Conservation (phyloP, 2,797 vertebrate species). For the Catharus ustulatus region DNA sequence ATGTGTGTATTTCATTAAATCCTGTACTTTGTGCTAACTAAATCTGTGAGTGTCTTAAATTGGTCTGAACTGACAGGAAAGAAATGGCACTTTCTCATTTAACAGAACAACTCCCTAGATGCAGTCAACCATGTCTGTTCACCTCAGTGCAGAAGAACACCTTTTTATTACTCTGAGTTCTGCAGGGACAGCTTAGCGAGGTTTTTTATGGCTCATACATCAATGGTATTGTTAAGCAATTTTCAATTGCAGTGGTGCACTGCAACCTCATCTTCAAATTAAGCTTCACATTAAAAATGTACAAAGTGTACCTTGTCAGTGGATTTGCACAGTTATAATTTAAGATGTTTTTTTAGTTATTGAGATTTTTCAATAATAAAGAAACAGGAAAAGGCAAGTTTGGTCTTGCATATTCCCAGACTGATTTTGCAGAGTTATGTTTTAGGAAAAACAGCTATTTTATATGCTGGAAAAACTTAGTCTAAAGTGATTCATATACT, state of each 20-base stretch:
- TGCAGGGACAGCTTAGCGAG: constrained; percentile 69
- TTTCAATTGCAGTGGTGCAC: constrained; percentile 59
- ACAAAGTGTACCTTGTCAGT: constrained; percentile 38
- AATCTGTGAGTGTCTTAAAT: constrained; percentile 53
- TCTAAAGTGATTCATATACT: neutral
- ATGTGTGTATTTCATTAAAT: constrained; percentile 47
- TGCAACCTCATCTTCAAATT: constrained; percentile 66
- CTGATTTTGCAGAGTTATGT: neutral
- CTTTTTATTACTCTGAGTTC: constrained; percentile 69
- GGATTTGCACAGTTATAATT: constrained; percentile 12
- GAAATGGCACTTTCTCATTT: constrained; percentile 68
- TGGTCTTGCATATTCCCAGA: neutral
- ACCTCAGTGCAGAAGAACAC: constrained; percentile 68
- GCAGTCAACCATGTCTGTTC: constrained; percentile 70
- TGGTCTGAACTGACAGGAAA: constrained; percentile 61
- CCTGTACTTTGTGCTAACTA: constrained; percentile 42
- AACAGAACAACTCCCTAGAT: constrained; percentile 68
- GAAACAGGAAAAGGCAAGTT: neutral
- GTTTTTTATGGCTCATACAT: constrained; percentile 71
- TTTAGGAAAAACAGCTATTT: neutral
- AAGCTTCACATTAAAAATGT: constrained; percentile 62
- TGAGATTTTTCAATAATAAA: constrained; percentile 20
- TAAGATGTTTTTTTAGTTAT: neutral
- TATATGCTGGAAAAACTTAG: neutral
- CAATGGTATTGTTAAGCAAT: constrained; percentile 71